A percentile compares a stretch with the other conserved stretches of the same genome.
These are phyloP conservation scores for Xestia sexstrigata DNA, from an alignment of 2,888 invertebrate species.

Conservation along the genomic window DNA sequence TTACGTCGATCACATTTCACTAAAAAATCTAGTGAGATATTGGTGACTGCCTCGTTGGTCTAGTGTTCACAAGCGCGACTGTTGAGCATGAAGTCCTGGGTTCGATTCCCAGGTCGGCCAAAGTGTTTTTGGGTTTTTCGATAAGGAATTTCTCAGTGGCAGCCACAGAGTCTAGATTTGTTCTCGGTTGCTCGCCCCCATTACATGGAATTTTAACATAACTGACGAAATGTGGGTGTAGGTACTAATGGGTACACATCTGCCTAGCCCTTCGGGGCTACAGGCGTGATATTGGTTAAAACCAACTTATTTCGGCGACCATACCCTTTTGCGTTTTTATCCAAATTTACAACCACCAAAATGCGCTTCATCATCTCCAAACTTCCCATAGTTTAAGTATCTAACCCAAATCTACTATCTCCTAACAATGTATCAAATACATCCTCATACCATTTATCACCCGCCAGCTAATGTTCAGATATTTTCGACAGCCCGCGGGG, in stretches of 20 bases:
- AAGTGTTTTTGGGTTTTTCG: too few relatives aligned
- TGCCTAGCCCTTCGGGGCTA: too few relatives aligned
- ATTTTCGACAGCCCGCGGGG: conserved; percentile 61
- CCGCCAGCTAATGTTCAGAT: conserved; percentile 63
- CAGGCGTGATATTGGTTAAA: background rate
- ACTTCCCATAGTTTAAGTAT: conserved; percentile 16
- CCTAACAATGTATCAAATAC: conserved; percentile 49
- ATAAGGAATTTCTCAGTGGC: too few relatives aligned
- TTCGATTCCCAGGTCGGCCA: too few relatives aligned
- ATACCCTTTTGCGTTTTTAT: too few relatives aligned
- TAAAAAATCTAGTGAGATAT: background rate
- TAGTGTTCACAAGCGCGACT: too few relatives aligned
- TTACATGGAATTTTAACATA: too few relatives aligned
- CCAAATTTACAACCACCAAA: background rate
- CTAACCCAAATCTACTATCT: conserved; percentile 46
- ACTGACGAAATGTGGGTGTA: too few relatives aligned
- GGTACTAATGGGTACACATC: too few relatives aligned
- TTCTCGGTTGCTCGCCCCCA: too few relatives aligned
- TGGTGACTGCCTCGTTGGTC: background rate
- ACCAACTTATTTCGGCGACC: background rate
- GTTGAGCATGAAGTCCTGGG: too few relatives aligned
- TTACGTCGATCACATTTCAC: background rate
- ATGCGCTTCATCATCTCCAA: background rate
- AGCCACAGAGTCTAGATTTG: too few relatives aligned
- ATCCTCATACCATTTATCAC: conserved; percentile 62